Conservation (phyloP, 2,888 invertebrate species). For the Euspilapteryx auroguttella region DNA sequence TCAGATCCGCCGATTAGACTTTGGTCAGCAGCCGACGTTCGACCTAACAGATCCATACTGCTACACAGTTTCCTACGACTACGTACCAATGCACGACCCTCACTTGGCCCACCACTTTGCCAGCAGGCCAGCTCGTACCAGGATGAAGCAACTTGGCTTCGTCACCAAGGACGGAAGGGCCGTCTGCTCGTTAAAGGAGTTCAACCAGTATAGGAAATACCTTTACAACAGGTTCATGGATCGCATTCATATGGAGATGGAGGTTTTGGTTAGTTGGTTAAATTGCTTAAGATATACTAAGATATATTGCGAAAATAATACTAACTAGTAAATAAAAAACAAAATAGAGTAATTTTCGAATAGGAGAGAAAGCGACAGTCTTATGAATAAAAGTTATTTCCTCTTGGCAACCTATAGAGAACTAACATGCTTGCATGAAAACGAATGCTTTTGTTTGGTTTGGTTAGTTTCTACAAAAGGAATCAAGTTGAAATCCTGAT, state of each 20-base stretch:
- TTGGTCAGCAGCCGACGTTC: constrained; percentile 35
- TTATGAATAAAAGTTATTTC: too few relatives aligned
- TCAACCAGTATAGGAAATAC: constrained; percentile 65
- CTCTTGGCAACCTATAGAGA: too few relatives aligned
- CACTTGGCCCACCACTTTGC: constrained; percentile 56
- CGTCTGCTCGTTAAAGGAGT: constrained; percentile 65
- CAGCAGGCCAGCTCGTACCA: constrained; percentile 29
- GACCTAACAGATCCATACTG: constrained; percentile 48
- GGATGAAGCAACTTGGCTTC: constrained; percentile 53
- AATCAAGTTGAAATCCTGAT: too few relatives aligned
- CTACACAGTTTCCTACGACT: constrained; percentile 48
- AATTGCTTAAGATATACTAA: too few relatives aligned
- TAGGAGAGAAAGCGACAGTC: too few relatives aligned
- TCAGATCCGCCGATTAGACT: too few relatives aligned
- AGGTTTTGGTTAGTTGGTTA: constrained; percentile 30
- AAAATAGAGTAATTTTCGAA: too few relatives aligned
- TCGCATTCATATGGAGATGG: constrained; percentile 45
- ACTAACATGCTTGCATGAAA: too few relatives aligned
- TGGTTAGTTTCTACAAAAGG: too few relatives aligned
- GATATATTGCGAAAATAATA: too few relatives aligned
- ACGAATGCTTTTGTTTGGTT: too few relatives aligned
- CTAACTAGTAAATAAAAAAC: too few relatives aligned
- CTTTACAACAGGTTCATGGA: constrained; percentile 60
- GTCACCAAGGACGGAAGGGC: constrained; percentile 63
- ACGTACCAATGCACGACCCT: constrained; percentile 62